Evolutionary conservation across 2,888 invertebrate genomes (phyloP), one percentile per base, ranked within the genome.

Genomic region (Petrolisthes manimaculis): DNA sequence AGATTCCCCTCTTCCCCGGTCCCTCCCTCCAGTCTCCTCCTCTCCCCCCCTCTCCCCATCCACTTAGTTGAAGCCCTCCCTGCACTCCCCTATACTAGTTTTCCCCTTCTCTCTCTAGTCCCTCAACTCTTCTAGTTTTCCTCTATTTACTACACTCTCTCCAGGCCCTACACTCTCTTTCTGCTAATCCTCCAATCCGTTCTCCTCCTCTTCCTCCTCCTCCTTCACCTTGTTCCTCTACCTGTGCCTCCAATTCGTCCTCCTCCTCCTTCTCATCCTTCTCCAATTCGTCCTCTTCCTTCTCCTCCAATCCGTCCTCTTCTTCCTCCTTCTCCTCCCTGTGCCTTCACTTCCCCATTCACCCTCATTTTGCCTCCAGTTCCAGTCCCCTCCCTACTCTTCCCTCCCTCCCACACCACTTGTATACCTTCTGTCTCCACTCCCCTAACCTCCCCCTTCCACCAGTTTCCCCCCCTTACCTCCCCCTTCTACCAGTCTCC

Each of bases 1-100:
- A 1, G 37, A 37, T 4, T n/a, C 71, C n/a, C 14, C 21, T n/a
- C 71, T n/a, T 71, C 71, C 71, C 21, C 21, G 18, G 6, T 12
- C 21, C 71, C 71, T 71, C 21, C 71, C 2, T 71, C 0, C 21
- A n/a, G 14, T n/a, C 24, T 82, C 24, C 67, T 24, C 4, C 82
- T 82, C 82, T 12, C 51, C 67, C 53, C n/a, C 51, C 53, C 79
- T 37, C 37, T 67, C 82, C 55, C 21, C 21, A n/a, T 71, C 21
- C 71, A 6, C 21, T n/a, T n/a, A n/a, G 14, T 3, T 21, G 6
- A 12, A 18, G 6, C 71, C 18, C 21, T 71, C n/a, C 71, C 71
- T n/a, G 3, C 71, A 6, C 1, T 6, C 12, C 71, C n/a, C n/a
- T 71, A 37, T 37, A 37, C 37, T 37, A 37, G 37, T 37, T 37